These are phyloP conservation scores for Axis porcinus DNA, from an alignment of 2,113 vertebrate species.

Conservation along the genomic window DNA sequence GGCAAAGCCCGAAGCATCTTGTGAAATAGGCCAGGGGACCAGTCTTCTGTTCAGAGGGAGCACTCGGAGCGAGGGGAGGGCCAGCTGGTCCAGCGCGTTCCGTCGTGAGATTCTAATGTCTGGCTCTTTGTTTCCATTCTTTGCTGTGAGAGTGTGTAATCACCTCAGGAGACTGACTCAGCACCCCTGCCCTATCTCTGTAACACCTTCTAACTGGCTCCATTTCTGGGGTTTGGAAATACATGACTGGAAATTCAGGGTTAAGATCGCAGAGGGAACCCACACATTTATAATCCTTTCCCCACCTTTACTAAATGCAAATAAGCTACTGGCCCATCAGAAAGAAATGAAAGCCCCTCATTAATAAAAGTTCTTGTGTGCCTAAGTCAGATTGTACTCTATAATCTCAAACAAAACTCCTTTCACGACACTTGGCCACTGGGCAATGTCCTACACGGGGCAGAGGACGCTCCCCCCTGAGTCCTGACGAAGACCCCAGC, in stretches of 20 bases:
- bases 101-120: not conserved
- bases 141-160: not conserved
- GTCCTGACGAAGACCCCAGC: not conserved
- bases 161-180: not conserved
- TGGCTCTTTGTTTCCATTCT: not conserved
- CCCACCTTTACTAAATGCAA: not conserved
- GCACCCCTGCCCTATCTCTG: not conserved
- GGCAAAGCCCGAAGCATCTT: not conserved
- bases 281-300: not conserved
- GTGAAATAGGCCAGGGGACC: not conserved
- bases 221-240: not conserved
- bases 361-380: not conserved
- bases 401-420: slow-evolving; percentile 42
- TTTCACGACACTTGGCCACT: slow-evolving; percentile 24
- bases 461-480: not conserved
- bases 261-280: not conserved
- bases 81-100: not conserved
- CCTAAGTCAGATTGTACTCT: not conserved
- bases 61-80: not conserved
- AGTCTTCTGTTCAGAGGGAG: not conserved
- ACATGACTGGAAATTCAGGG: not conserved
- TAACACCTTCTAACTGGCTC: not conserved
- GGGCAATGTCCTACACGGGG: not conserved
- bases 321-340: not conserved
- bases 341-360: slow-evolving; percentile 5